These are phyloP conservation scores for Chloropsis hardwickii DNA, from an alignment of 2,113 vertebrate species.

Conservation along the genomic window DNA sequence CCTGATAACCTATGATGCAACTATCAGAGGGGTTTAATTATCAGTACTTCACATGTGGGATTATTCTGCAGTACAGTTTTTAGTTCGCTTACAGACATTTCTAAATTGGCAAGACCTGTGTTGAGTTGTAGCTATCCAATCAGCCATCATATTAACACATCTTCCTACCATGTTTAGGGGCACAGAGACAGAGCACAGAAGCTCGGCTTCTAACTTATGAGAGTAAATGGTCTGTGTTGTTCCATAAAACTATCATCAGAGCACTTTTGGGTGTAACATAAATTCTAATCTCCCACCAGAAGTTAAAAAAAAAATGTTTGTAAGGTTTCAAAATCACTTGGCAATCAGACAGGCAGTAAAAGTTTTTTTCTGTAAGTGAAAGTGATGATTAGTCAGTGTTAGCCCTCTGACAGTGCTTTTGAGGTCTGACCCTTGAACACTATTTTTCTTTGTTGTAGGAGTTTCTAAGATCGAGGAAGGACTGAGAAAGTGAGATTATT, in stretches of 20 bases:
- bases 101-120: slow-evolving; percentile 4
- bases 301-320: neutral
- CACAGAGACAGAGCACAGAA: neutral
- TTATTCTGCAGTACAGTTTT: slow-evolving; percentile 55
- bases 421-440: neutral
- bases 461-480: neutral
- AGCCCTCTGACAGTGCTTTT: neutral
- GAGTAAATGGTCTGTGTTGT: neutral
- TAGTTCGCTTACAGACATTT: slow-evolving; percentile 17
- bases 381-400: neutral
- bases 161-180: neutral
- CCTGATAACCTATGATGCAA: slow-evolving; percentile 90
- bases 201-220: neutral
- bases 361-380: neutral
- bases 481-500: neutral
- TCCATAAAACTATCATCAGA: neutral
- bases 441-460: neutral
- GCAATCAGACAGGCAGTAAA: neutral
- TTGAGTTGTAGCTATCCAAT: neutral
- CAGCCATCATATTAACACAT: neutral
- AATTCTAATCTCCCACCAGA: neutral
- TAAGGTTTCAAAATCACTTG: neutral
- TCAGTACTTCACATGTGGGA: slow-evolving; percentile 78
- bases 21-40: slow-evolving; percentile 91
- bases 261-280: neutral